These are phyloP conservation scores for Pristionchus mayeri DNA, from an alignment of 2,888 invertebrate species.

Conservation along the genomic window DNA sequence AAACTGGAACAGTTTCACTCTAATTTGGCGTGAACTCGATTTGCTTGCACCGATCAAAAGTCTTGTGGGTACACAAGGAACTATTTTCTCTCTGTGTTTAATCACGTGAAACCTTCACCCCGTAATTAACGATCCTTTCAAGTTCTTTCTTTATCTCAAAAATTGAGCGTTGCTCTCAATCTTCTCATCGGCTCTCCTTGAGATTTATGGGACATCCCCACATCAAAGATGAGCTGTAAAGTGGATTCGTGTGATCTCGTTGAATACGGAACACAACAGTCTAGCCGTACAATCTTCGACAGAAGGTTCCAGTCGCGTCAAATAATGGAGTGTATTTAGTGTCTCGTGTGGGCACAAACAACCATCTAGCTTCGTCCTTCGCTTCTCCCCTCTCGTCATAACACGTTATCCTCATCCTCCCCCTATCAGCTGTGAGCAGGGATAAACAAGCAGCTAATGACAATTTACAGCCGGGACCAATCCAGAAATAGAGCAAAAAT, in stretches of 20 bases:
- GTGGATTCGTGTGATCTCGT: neutral
- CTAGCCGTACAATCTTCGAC: neutral
- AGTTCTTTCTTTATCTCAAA: slow-evolving; percentile 10
- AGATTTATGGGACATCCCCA: slow-evolving; percentile 25
- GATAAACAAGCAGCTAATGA: slow-evolving; percentile 4
- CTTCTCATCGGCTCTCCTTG: neutral
- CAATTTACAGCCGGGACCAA: neutral
- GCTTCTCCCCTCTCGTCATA: slow-evolving; percentile 8
- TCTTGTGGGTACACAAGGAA: slow-evolving; percentile 27
- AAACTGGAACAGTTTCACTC: slow-evolving; percentile 33
- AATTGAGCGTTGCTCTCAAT: slow-evolving; percentile 23
- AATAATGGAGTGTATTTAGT: neutral
- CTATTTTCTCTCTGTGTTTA: neutral
- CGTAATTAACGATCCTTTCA: slow-evolving; percentile 27
- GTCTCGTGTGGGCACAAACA: neutral
- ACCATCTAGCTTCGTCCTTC: neutral
- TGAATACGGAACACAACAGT: neutral
- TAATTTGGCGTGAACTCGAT: slow-evolving; percentile 3
- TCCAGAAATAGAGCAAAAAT: neutral
- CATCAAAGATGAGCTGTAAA: neutral
- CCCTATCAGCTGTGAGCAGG: slow-evolving; percentile 1
- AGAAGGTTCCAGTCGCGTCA: neutral
- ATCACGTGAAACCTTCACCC: slow-evolving; percentile 26
- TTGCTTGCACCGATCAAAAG: neutral
- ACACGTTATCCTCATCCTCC: slow-evolving; percentile 5